Evolutionary conservation across 2,113 vertebrate genomes (phyloP), one percentile per base, ranked within the genome.

Genomic region (Gobiocypris rarus): DNA sequence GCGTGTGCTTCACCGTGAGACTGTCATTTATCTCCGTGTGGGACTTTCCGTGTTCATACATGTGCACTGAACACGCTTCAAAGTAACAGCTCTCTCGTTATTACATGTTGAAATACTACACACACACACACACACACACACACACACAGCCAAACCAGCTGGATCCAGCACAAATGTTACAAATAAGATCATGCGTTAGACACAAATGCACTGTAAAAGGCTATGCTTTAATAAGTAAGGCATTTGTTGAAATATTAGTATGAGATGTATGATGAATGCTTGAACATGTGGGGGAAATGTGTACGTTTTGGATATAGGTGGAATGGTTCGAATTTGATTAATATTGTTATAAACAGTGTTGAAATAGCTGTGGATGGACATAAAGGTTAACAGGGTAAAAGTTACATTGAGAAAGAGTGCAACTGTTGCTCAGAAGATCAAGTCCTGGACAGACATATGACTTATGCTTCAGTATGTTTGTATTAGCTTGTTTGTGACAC

Each of bases 1-100:
- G 5, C 34, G 31, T 69, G 52, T 22, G 11, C 45, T 38, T 69
- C 9, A 69, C 3, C 7, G 9, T 71, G 69, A 43, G 10, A 24
- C 5, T 1, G 7, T 71, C 38, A 45, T 73, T 15, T 48, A 14
- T 48, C 11, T 26, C 69, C 15, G 38, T 69, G 3, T 83, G 82
- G 82, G 82, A 84, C 82, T 84, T 87, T 87, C 86, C 86, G n/a
- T 59, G 22, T n/a, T 84, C 26, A 50, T 52, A 81, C 38, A 48
- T 81, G 61, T 43, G 31, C 17, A 0, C 63, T 50, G 15, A 15
- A 1, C 45, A 48, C 2, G 2, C 19, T 54, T 22, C 52, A 54
- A 6, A 19, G 15, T 9, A 19, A 34, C 28, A 69, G n/a, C 67
- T 38, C 4, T 38, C 34, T 38, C 34, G 5, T 0, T 45, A 24